A percentile compares a stretch with the other conserved stretches of the same genome.
phyloP scores from a whole-genome alignment of 2,113 vertebrate species.

The Sebastes fasciatus region DNA sequence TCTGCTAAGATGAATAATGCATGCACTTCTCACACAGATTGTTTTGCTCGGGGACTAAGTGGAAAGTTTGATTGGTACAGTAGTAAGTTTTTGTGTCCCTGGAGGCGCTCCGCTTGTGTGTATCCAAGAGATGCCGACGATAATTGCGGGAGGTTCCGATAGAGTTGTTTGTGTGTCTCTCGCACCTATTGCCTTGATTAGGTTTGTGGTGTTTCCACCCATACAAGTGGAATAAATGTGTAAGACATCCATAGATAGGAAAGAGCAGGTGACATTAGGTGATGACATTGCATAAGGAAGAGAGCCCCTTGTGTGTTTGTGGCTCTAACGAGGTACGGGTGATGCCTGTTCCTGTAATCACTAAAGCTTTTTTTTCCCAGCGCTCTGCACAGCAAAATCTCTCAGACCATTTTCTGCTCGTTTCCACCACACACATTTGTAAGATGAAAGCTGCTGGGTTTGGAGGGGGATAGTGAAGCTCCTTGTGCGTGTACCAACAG shows the following conservation, averaged over 20 bases:
- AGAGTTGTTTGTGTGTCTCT: constrained; percentile 53
- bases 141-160: constrained; percentile 70
- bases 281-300: constrained; percentile 52
- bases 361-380: constrained; percentile 22
- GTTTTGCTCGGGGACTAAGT: constrained; percentile 76
- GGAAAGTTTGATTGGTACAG: constrained; percentile 68
- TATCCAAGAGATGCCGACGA: constrained; percentile 60
- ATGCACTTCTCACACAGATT: constrained; percentile 64
- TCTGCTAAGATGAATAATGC: constrained; percentile 72
- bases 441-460: constrained; percentile 61
- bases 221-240: constrained; percentile 46
- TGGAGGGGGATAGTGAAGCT: constrained; percentile 36
- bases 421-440: constrained; percentile 49
- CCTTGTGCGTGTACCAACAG: constrained; percentile 50
- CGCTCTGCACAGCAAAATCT: constrained; percentile 16
- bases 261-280: constrained; percentile 41
- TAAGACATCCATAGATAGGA: constrained; percentile 17
- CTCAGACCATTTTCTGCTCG: constrained; percentile 18
- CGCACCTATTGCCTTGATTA: constrained; percentile 62
- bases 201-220: constrained; percentile 58
- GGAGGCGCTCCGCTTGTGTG: constrained; percentile 45
- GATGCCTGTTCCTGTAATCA: constrained; percentile 26
- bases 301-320: constrained; percentile 28
- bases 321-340: constrained; percentile 46
- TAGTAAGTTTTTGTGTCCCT: constrained; percentile 64